These are phyloP conservation scores for Macrochelys suwanniensis DNA, from an alignment of 2,797 vertebrate species.

Conservation along the genomic window DNA sequence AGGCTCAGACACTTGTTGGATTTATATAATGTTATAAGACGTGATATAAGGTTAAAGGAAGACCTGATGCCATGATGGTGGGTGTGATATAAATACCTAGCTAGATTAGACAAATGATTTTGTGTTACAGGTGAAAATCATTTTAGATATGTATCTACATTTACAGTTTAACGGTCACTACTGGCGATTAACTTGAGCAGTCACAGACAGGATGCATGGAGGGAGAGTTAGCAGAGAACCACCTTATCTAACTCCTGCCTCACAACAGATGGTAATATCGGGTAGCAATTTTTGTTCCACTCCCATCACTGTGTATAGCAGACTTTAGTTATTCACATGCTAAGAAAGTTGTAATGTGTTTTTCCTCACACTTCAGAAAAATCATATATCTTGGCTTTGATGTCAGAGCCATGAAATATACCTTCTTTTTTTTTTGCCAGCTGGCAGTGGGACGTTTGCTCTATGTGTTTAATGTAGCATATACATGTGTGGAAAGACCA, in stretches of 20 bases:
- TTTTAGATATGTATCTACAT: rapidly evolving
- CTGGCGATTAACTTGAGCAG: not conserved
- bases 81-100: not conserved
- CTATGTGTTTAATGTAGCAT: not conserved
- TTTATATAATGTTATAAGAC: not conserved
- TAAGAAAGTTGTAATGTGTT: slow-evolving; percentile 26
- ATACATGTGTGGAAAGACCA: rapidly evolving
- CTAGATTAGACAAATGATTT: not conserved
- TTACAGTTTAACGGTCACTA: not conserved
- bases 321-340: slow-evolving; percentile 5
- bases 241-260: slow-evolving; percentile 7
- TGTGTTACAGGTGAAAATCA: not conserved
- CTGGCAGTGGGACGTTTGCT: not conserved
- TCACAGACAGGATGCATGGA: not conserved
- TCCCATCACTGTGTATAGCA: slow-evolving; percentile 38
- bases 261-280: slow-evolving; percentile 45
- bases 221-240: not conserved
- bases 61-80: not conserved
- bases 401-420: not conserved
- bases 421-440: too few species aligned
- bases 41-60: not conserved
- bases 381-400: slow-evolving; percentile 8
- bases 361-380: slow-evolving; percentile 39
- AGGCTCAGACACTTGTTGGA: not conserved
- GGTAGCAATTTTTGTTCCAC: slow-evolving; percentile 12